Percentiles rank a stretch among this genome's conserved stretches.
Evolutionary conservation across 2,797 vertebrate genomes (phyloP).

Genomic region (Eleutherodactylus coqui): DNA sequence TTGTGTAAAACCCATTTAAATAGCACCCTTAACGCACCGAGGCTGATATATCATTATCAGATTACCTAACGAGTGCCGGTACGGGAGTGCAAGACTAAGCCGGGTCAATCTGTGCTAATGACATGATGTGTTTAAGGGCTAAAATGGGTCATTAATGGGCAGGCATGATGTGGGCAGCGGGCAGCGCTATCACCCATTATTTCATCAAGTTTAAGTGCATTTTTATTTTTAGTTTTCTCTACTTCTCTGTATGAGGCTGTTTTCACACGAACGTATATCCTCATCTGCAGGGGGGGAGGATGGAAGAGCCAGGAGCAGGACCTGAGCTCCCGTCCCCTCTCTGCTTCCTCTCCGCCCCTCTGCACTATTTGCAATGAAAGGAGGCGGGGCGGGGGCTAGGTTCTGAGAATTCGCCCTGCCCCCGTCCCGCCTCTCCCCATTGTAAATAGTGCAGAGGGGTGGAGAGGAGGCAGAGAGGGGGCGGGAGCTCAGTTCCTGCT

Average conservation of each 20-base stretch:
- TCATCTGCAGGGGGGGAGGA: too few species aligned
- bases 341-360: too few species aligned
- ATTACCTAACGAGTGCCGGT: slow-evolving; percentile 27
- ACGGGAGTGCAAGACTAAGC: slow-evolving; percentile 17
- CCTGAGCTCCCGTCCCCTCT: too few species aligned
- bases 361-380: too few species aligned
- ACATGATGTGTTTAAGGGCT: slow-evolving; percentile 18
- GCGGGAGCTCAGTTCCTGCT: too few species aligned
- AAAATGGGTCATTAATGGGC: slow-evolving; percentile 11
- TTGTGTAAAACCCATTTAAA: slow-evolving; percentile 32
- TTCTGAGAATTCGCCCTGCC: too few species aligned
- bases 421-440: too few species aligned
- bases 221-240: background rate
- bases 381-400: too few species aligned
- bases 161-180: background rate
- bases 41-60: slow-evolving; percentile 56
- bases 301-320: too few species aligned
- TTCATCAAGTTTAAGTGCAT: background rate
- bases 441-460: too few species aligned
- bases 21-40: slow-evolving; percentile 25
- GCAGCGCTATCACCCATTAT: background rate
- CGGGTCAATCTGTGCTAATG: slow-evolving; percentile 12
- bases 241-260: background rate
- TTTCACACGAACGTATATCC: background rate
- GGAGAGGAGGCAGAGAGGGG: too few species aligned